These are phyloP conservation scores for Morone chrysops DNA, from an alignment of 2,113 vertebrate genomes.

Conservation along the genomic window DNA sequence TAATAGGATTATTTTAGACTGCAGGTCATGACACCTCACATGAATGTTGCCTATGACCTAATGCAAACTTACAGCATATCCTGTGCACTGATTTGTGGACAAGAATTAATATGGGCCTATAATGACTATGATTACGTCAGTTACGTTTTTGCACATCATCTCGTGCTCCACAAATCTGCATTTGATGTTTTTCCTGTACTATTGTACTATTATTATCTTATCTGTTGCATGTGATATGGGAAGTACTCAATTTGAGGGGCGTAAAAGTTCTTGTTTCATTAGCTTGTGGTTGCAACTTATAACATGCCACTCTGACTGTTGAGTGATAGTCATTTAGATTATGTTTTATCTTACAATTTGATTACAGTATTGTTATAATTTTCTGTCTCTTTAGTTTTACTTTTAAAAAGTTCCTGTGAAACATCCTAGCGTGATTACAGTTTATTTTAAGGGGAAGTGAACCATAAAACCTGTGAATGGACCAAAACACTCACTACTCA, in stretches of 20 bases:
- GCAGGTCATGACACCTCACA: slow-evolving; percentile 71
- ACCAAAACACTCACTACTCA: not conserved
- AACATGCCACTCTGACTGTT: not conserved
- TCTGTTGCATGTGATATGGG: not conserved
- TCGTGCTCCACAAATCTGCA: not conserved
- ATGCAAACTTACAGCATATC: slow-evolving; percentile 27
- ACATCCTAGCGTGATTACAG: not conserved
- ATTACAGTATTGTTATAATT: not conserved
- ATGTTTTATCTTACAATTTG: too few species aligned
- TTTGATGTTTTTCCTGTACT: not conserved
- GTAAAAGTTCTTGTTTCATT: not conserved
- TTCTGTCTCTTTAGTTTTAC: not conserved
- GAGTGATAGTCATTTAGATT: too few species aligned
- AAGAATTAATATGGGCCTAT: not conserved
- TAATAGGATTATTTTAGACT: slow-evolving; percentile 79
- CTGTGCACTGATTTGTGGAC: not conserved
- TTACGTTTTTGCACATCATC: not conserved
- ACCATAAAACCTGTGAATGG: not conserved
- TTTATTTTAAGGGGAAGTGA: not conserved
- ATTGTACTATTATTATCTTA: not conserved
- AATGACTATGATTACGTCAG: not conserved
- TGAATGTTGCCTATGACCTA: slow-evolving; percentile 64
- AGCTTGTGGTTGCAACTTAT: not conserved
- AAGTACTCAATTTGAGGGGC: not conserved
- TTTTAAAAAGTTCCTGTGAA: not conserved